Evolutionary conservation across 1,140 invertebrate genomes (phyloP).

Genomic region (Cotesia vestalis): DNA sequence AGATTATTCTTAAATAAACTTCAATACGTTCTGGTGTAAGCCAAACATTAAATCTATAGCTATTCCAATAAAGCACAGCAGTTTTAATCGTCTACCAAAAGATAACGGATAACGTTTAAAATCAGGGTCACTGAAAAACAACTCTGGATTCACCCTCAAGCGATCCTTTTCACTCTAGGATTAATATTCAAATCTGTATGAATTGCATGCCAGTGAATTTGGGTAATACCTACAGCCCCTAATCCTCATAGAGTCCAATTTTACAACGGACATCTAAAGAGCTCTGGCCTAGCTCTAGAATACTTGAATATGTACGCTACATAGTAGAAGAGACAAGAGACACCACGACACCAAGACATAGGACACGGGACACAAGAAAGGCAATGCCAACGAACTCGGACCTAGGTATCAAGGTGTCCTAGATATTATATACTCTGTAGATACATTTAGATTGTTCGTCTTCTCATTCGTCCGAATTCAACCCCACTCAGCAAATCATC

Average conservation of each 20-base stretch:
- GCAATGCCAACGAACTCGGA: too few relatives aligned
- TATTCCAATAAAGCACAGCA: neutral
- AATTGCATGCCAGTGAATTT: slow-evolving; percentile 36
- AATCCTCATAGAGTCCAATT: slow-evolving; percentile 30
- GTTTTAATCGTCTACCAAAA: slow-evolving; percentile 32
- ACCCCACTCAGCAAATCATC: slow-evolving; percentile 4
- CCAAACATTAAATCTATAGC: too few relatives aligned
- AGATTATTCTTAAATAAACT: too few relatives aligned
- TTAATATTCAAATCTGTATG: slow-evolving; percentile 62
- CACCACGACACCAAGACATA: neutral
- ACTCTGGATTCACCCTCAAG: slow-evolving; percentile 47
- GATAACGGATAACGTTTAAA: slow-evolving; percentile 34
- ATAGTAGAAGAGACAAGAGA: too few relatives aligned
- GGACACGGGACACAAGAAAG: too few relatives aligned
- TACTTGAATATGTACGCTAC: neutral
- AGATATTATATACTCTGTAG: neutral
- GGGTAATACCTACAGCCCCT: neutral
- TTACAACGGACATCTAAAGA: slow-evolving; percentile 36
- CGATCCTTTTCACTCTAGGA: slow-evolving; percentile 48
- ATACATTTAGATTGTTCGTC: neutral
- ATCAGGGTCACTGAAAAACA: slow-evolving; percentile 37
- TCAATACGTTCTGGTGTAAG: too few relatives aligned
- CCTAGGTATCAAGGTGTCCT: too few relatives aligned
- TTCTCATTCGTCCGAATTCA: slow-evolving; percentile 8
- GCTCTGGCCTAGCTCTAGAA: neutral